phyloP scores from a whole-genome alignment of 2,113 vertebrate species.

The Anolis sagrei region DNA sequence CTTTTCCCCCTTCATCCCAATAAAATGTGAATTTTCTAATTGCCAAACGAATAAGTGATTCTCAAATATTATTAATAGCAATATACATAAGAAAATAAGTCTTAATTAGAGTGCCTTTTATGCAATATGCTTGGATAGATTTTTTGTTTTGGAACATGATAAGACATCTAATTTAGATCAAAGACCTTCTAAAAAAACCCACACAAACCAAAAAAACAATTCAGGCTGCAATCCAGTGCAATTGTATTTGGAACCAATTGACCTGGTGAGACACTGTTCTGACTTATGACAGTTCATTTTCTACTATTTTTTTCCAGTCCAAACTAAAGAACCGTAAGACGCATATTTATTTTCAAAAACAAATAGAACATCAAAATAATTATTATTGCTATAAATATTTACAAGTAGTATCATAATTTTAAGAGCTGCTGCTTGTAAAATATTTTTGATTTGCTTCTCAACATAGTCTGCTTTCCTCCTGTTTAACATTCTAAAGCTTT shows the following conservation, averaged over 20 bases:
- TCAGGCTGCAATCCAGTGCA: not conserved
- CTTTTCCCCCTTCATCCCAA: conserved; percentile 40
- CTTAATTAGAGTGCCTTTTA: conserved; percentile 15
- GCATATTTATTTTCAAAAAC: not conserved
- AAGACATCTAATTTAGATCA: not conserved
- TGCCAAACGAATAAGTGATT: conserved; percentile 61
- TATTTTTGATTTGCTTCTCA: no score
- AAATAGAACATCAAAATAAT: not conserved
- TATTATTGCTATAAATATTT: not conserved
- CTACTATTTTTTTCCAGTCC: not conserved
- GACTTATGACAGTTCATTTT: not conserved
- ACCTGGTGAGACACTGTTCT: not conserved
- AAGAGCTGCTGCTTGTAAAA: no score
- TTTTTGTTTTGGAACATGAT: not conserved
- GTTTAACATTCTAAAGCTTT: no score
- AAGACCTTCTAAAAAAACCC: not conserved
- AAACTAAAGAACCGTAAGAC: not conserved
- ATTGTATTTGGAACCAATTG: not conserved
- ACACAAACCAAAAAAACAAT: not conserved
- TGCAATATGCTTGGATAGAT: not conserved
- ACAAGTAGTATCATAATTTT: not conserved
- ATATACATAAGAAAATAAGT: conserved; percentile 14
- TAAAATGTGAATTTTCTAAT: conserved; percentile 77
- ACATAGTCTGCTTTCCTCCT: no score
- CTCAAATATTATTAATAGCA: conserved; percentile 71